Evolutionary conservation across 2,113 vertebrate species (phyloP), one percentile per base, ranked within the genome.

Genomic region (Mola mola): DNA sequence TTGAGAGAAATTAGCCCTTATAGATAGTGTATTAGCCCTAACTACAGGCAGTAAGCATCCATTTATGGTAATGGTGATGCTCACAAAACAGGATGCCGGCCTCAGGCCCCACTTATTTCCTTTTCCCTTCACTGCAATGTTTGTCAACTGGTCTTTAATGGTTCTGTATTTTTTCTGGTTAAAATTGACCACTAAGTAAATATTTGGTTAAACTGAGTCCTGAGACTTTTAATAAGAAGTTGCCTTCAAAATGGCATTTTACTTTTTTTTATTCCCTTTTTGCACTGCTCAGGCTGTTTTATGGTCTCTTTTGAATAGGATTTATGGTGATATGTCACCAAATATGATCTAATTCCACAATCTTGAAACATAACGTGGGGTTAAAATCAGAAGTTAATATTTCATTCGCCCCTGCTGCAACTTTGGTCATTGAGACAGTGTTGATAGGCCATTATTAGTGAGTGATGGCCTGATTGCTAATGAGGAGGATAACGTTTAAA

Each of bases 401-500:
- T 90, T 91, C 82, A 91, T 84, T 88, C 66, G 69, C 78, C 75
- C 79, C 57, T 56, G 76, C 73, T 76, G 78, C 81, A 86, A 85
- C 83, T 78, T 87, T 71, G 83, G 83, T 85, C 81, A 85, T 55
- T 79, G 75, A 82, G 86, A 88, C 83, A 85, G 48, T 69, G 80
- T 86, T 91, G 87, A 92, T 82, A 83, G 85, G 79, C 78, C 79
- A 81, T 90, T 89, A 92, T 92, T 89, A 90, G 80, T 81, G 77
- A 84, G 76, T 88, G 88, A 90, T 90, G 72, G 77, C 90, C 81
- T 78, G 86, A 86, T 83, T 87, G 81, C 85, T 90, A 90, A 86
- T 81, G 82, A 89, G 81, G 38, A 73, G 75, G 71, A 78, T 55
- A 79, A 64, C 73, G 67, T 76, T 63, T 48, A 66, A 72, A 71